Percentiles rank a stretch among this genome's conserved stretches.
Conservation (phyloP, 2,888 invertebrate genomes). For the Drepanosiphum platanoidis region DNA sequence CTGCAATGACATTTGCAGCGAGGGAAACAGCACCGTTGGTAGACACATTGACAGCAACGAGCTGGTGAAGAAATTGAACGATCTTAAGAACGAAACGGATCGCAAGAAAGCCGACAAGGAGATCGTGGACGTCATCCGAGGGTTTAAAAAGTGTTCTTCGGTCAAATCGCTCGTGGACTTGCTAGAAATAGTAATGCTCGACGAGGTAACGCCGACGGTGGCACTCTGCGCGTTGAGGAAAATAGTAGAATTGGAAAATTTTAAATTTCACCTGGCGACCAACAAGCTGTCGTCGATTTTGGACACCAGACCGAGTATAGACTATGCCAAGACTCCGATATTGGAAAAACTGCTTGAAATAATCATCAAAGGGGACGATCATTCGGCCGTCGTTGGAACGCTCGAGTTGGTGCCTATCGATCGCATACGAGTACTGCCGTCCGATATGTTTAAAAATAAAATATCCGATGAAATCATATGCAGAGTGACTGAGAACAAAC, state of each 20-base stretch:
- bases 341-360: slow-evolving; percentile 69
- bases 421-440: slow-evolving; percentile 40
- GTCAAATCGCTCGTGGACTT: slow-evolving; percentile 67
- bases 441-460: slow-evolving; percentile 67
- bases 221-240: slow-evolving; percentile 69
- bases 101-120: slow-evolving; percentile 64
- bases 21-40: not conserved
- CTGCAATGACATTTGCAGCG: slow-evolving; percentile 54
- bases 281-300: slow-evolving; percentile 62
- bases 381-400: slow-evolving; percentile 68
- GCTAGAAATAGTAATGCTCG: slow-evolving; percentile 68
- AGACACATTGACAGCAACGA: slow-evolving; percentile 43
- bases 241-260: slow-evolving; percentile 68
- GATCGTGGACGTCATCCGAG: slow-evolving; percentile 66
- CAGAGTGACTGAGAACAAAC: slow-evolving; percentile 72
- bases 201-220: slow-evolving; percentile 69
- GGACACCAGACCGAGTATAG: slow-evolving; percentile 65
- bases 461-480: slow-evolving; percentile 74
- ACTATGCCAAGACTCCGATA: slow-evolving; percentile 68
- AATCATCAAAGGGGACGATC: slow-evolving; percentile 68
- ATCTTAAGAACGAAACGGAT: slow-evolving; percentile 50
- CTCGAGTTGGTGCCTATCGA: slow-evolving; percentile 67
- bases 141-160: slow-evolving; percentile 66
- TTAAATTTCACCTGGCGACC: slow-evolving; percentile 60
- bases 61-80: slow-evolving; percentile 22